Evolutionary conservation across 2,888 invertebrate species (phyloP), one percentile per base, ranked within the genome.

Genomic region (Machimus rusticus): DNA sequence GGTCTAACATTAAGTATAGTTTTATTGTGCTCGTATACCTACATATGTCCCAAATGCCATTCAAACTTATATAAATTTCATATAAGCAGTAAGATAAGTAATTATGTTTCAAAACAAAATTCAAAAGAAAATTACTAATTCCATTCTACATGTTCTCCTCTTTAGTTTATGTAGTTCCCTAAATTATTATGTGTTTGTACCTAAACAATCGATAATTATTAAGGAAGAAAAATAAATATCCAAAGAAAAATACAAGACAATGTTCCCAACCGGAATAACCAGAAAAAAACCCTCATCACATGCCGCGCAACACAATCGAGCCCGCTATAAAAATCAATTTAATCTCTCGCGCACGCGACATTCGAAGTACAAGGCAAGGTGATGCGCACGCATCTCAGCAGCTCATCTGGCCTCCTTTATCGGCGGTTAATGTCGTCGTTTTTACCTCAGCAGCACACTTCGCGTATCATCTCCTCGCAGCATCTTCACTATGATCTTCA

Each of bases 291-390:
- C 66, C 66, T 23, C 23, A 12, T 23, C 19, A 23, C 66, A 66
- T 9, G 66, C 57, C 23, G 57, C 66, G 66, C 28, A 66, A 66
- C 66, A 28, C 66, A 66, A 66, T 12, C 66, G 66, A 66, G 28
- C 66, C 12, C 66, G 28, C 66, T 66, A 66, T 66, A 66, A 66
- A 66, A 86, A 86, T 86, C 34, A 86, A 55, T 86, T 57, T 86
- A 86, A 86, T 77, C 86, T 34, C 57, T 57, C 39, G 57, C 86
- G 86, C 86, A 86, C 86, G 86, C 86, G 86, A 77, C 86, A 86
- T 86, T 19, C 5, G 51, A 86, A 37, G 77, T 37, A 31, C n/a
- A 57, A 37, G 46, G 74, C 31, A 57, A 51, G 46, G 74, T 46
- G 77, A 37, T 51, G 77, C 55, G 51, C 76, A 57, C 46, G 57